These are phyloP conservation scores for Asobara japonica DNA, from an alignment of 1,140 invertebrate genomes.

Conservation along the genomic window DNA sequence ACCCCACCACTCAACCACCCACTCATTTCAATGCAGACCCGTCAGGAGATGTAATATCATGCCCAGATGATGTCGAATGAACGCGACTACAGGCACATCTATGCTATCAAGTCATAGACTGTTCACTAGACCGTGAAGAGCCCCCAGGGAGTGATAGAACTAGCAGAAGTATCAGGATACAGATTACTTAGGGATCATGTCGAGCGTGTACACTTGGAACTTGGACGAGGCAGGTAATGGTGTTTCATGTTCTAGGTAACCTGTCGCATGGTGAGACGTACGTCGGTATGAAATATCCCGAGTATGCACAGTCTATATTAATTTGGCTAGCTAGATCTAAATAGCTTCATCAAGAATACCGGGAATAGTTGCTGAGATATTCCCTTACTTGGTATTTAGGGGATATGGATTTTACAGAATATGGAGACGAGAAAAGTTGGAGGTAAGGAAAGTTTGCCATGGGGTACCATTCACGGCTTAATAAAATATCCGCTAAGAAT, in stretches of 20 bases:
- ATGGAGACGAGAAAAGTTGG: not conserved
- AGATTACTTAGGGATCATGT: constrained; percentile 22
- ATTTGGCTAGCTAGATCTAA: not conserved
- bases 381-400: not conserved
- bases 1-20: too few relatives aligned
- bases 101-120: constrained; percentile 4
- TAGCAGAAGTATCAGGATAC: constrained; percentile 15
- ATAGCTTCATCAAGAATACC: not conserved
- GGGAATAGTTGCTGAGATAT: not conserved
- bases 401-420: not conserved
- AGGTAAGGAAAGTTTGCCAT: not conserved
- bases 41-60: not conserved
- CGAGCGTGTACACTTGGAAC: constrained; percentile 12
- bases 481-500: not conserved
- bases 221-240: constrained; percentile 21
- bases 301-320: not conserved
- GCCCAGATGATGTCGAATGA: constrained; percentile 14
- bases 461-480: not conserved
- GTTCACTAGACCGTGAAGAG: constrained; percentile 23
- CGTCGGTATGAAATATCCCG: not conserved
- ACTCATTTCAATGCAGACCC: not conserved
- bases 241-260: constrained; percentile 12
- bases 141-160: not conserved
- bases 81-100: not conserved
- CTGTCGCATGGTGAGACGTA: not conserved